Conservation (phyloP, 2,113 vertebrate genomes). For the Cercocebus atys region DNA sequence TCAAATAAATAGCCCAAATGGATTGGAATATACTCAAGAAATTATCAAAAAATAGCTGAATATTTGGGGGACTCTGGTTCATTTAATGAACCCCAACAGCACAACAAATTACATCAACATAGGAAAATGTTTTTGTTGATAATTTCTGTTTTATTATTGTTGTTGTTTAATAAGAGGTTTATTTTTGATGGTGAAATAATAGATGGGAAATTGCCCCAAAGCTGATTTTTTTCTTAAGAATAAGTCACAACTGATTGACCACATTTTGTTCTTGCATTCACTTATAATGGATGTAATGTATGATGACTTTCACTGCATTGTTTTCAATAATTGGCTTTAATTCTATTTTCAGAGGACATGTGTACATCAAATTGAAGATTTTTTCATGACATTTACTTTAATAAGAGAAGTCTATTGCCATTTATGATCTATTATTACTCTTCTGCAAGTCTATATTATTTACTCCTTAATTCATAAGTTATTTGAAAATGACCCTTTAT, state of each 20-base stretch:
- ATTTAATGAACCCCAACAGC: neutral
- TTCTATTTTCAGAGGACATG: neutral
- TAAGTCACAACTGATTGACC: neutral
- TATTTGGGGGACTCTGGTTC: neutral
- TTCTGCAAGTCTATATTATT: neutral
- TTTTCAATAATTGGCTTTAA: neutral
- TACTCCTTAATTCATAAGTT: neutral
- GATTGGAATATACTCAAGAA: neutral
- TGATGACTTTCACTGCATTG: neutral
- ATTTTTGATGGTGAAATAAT: neutral
- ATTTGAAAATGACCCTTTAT: conserved; percentile 16
- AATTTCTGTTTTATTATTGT: neutral
- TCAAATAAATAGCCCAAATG: neutral
- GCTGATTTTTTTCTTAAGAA: neutral
- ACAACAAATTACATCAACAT: neutral
- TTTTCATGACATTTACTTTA: neutral
- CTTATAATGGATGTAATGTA: neutral
- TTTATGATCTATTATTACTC: neutral
- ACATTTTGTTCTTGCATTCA: neutral
- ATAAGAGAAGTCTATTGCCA: neutral
- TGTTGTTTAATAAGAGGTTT: neutral
- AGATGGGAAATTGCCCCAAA: neutral
- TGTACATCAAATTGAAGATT: neutral
- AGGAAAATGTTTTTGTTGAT: neutral
- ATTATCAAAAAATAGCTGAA: neutral